A percentile compares a stretch with the other conserved stretches of the same genome.
Conservation (phyloP, 1,140 invertebrate species). For the Proales similis region DNA sequence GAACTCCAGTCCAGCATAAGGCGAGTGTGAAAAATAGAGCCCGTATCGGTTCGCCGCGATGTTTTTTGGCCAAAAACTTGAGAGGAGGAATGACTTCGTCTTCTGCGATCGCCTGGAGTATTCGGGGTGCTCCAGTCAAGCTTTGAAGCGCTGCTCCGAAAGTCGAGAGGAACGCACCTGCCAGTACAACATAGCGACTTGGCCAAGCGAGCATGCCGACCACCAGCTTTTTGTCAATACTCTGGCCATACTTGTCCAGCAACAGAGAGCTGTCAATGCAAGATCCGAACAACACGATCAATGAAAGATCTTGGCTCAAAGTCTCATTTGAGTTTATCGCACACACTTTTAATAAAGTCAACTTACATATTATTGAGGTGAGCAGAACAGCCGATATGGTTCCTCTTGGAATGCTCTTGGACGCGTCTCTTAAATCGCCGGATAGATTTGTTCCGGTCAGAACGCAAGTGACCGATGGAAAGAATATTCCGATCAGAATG, state of each 20-base stretch:
- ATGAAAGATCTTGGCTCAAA: slow-evolving; percentile 57
- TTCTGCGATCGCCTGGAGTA: slow-evolving; percentile 85
- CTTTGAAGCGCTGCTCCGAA: slow-evolving; percentile 95
- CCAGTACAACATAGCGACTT: slow-evolving; percentile 71
- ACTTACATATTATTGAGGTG: slow-evolving; percentile 86
- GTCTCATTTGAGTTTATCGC: not conserved
- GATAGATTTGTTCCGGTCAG: slow-evolving; percentile 99
- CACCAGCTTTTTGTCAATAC: slow-evolving; percentile 84
- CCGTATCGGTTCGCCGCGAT: slow-evolving; percentile 84
- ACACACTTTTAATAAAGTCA: not conserved
- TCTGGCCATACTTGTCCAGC: slow-evolving; percentile 86
- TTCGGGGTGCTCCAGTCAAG: slow-evolving; percentile 68
- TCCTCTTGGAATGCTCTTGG: slow-evolving; percentile 93
- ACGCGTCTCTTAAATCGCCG: slow-evolving; percentile 94
- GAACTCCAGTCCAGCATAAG: slow-evolving; percentile 74
- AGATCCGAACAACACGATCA: slow-evolving; percentile 77
- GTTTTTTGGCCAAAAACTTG: slow-evolving; percentile 72
- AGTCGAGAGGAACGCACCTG: slow-evolving; percentile 92
- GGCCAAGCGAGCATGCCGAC: slow-evolving; percentile 97
- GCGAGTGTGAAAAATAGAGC: slow-evolving; percentile 83
- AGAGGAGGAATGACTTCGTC: slow-evolving; percentile 85
- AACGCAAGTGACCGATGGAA: slow-evolving; percentile 96
- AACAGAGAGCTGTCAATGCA: slow-evolving; percentile 83
- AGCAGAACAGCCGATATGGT: slow-evolving; percentile 91
- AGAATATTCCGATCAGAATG: slow-evolving; percentile 95